Base-by-base conservation (phyloP, 2,113 vertebrate genomes). In the Chlamydotis undulata region DNA sequence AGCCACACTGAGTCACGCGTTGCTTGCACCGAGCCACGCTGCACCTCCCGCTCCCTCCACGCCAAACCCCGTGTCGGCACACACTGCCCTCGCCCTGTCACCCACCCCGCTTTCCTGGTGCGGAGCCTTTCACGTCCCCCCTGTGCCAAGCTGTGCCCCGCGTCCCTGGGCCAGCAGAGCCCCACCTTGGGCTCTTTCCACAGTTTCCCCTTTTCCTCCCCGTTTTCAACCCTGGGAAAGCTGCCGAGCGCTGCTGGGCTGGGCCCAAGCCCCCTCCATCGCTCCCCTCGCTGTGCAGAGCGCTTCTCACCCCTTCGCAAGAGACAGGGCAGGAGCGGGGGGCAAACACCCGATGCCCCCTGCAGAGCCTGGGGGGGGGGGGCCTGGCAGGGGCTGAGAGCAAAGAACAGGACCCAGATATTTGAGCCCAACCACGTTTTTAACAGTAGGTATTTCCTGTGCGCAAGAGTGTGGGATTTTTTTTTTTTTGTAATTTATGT, bases 401-500 rank as follows among this genome's bases (percentile, higher is more conserved):
- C 9, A 7, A 73, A 65, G 29, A 76, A 70, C 2, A 4, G 63
- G 74, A 77, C 57, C 73, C 33, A 61, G 52, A n/a, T 92, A 89
- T 81, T 82, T 79, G 31, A 95, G 83, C 76, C 93, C 67, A 70
- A 93, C 33, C 59, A 21, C 74, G 60, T 93, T 97, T 95, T 97
- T 95, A 96, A 83, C 47, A 95, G 89, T 97, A 97, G 95, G 82
- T 52, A 87, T 65, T 94, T 92, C 84, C 89, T 98, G 98, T 99
- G 98, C 98, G 97, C 97, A 95, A 96, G 93, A 98, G 98, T 97
- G 98, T 98, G 98, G 37, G 37, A 35, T 13, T 43, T 45, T 47
- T 91, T 83, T 76, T 69, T 87, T 94, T 94, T 65, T 91, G 78
- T 96, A 97, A 97, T 95, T 98, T 97, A 97, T 99, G 98, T 98